These are phyloP conservation scores for Andrena bicolor DNA, from an alignment of 2,888 invertebrate genomes.

Conservation along the genomic window DNA sequence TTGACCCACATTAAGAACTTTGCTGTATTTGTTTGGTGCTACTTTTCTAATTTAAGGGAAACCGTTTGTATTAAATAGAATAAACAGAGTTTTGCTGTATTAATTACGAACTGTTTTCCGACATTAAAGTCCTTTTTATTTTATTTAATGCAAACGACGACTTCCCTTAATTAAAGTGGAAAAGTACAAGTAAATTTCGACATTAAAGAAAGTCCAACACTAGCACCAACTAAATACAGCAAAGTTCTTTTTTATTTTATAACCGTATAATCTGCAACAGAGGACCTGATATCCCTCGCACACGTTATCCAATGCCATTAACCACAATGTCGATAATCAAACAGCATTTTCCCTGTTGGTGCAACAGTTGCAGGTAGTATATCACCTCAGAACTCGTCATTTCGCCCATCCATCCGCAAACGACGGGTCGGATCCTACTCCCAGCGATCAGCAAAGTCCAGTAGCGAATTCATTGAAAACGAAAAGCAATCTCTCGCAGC, in stretches of 20 bases:
- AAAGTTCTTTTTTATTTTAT: too few relatives aligned
- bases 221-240: too few relatives aligned
- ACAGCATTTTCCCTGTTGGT: neutral
- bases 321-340: neutral
- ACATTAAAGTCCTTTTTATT: neutral
- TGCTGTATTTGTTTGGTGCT: neutral
- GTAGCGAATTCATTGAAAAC: neutral
- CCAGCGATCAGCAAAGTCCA: neutral
- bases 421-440: neutral
- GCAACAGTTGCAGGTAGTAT: neutral
- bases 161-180: too few relatives aligned
- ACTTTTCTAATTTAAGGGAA: neutral
- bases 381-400: neutral
- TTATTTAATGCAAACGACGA: neutral
- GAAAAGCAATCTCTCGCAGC: slow-evolving; percentile 14
- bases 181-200: too few relatives aligned
- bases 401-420: neutral
- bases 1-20: too few relatives aligned
- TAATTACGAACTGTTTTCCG: neutral
- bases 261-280: too few relatives aligned
- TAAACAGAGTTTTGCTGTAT: neutral
- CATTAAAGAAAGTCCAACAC: too few relatives aligned
- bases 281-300: neutral
- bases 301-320: neutral
- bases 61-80: too few relatives aligned